A percentile compares a stretch with the other conserved stretches of the same genome.
phyloP scores from a whole-genome alignment of 1,140 invertebrate species.

The Pogonomyrmex californicus region DNA sequence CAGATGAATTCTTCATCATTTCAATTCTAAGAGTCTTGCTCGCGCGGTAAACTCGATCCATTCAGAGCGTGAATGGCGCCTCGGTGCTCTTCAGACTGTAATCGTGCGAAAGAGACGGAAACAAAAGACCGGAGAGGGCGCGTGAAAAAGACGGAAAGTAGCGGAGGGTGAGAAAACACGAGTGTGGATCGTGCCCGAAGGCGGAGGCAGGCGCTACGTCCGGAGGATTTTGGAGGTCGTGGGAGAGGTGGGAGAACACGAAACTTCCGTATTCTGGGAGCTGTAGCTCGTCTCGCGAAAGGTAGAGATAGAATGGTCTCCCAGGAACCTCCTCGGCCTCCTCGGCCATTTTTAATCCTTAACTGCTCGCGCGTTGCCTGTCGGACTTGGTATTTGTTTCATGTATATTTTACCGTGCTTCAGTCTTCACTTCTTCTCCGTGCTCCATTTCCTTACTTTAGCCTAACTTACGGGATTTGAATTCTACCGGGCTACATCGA shows the following conservation, averaged over 20 bases:
- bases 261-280: conserved; percentile 72
- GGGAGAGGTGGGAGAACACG: conserved; percentile 70
- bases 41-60: conserved; percentile 67
- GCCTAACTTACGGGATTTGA: not conserved
- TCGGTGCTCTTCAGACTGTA: conserved; percentile 63
- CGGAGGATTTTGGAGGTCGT: conserved; percentile 72
- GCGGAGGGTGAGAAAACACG: conserved; percentile 66
- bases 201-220: conserved; percentile 68
- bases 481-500: not conserved
- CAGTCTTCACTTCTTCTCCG: conserved; percentile 27
- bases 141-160: conserved; percentile 59
- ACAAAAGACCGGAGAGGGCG: conserved; percentile 40
- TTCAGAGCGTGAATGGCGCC: conserved; percentile 21
- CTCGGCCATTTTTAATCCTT: conserved; percentile 52
- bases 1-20: conserved; percentile 48
- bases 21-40: conserved; percentile 27
- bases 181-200: conserved; percentile 62
- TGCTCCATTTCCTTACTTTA: conserved; percentile 8
- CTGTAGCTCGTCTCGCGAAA: conserved; percentile 66
- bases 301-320: conserved; percentile 31
- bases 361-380: conserved; percentile 35
- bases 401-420: conserved; percentile 45
- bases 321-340: not conserved
- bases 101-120: conserved; percentile 64
- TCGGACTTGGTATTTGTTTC: conserved; percentile 41